phyloP scores from a whole-genome alignment of 2,888 invertebrate genomes.

The Tenthredo livida region DNA sequence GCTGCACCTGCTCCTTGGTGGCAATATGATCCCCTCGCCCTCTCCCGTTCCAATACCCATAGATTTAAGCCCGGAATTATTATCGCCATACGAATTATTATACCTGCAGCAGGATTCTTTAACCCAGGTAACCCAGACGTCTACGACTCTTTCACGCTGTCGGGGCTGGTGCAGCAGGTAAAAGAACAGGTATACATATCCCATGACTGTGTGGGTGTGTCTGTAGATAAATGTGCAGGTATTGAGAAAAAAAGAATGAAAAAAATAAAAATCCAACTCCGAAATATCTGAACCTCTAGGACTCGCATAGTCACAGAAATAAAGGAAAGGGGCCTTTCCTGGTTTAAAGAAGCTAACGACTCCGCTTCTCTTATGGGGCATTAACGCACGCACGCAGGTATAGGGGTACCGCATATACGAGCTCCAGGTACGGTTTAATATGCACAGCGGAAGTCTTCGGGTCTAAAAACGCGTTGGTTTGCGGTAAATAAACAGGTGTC shows the following conservation, averaged over 20 bases:
- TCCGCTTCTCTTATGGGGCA: neutral
- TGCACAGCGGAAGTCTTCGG: neutral
- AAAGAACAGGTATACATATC: slow-evolving; percentile 16
- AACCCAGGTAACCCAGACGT: neutral
- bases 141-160: neutral
- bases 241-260: neutral
- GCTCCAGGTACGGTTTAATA: neutral
- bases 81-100: slow-evolving; percentile 23
- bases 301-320: neutral
- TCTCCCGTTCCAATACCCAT: neutral
- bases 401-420: too few relatives aligned
- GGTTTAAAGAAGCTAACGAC: neutral
- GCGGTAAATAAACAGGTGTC: slow-evolving; percentile 49
- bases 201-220: neutral
- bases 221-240: neutral
- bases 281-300: neutral
- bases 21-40: slow-evolving; percentile 32
- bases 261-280: neutral
- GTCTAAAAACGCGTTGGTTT: neutral
- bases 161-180: neutral
- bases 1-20: slow-evolving; percentile 24
- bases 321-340: slow-evolving; percentile 6
- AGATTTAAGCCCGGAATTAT: neutral
- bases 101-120: slow-evolving; percentile 29
- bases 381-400: neutral